Percentiles rank a stretch among this genome's conserved stretches.
These are phyloP conservation scores for Steatornis caripensis DNA, from an alignment of 2,113 vertebrate genomes.

Conservation along the genomic window DNA sequence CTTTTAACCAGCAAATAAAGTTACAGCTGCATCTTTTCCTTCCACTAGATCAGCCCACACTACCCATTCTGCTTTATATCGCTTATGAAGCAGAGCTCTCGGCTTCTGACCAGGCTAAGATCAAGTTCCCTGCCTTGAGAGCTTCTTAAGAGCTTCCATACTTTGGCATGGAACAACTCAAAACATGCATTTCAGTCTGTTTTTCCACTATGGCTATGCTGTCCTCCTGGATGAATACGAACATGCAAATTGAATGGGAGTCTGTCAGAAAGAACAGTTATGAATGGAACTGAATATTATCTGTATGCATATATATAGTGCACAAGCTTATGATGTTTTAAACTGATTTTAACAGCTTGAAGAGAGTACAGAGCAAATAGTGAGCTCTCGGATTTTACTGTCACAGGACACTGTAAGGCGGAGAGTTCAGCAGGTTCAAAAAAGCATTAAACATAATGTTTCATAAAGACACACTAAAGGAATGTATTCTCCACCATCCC, in stretches of 20 bases:
- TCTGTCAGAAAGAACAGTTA: background rate
- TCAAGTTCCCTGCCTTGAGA: background rate
- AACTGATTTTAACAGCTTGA: background rate
- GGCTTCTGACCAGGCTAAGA: background rate
- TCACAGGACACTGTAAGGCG: background rate
- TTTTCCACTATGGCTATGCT: background rate
- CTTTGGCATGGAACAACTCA: background rate
- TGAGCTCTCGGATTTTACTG: background rate
- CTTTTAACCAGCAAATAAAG: conserved; percentile 26
- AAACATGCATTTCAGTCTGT: background rate
- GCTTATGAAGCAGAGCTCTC: background rate
- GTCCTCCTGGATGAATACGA: background rate
- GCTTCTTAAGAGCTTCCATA: background rate
- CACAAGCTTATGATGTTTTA: background rate
- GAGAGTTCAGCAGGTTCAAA: background rate
- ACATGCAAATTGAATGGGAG: background rate
- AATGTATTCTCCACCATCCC: background rate
- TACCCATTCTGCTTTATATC: background rate
- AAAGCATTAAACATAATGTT: background rate
- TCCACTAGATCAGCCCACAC: background rate
- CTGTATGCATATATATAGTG: background rate
- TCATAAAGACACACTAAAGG: background rate
- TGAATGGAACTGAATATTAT: background rate
- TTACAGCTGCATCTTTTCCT: conserved; percentile 1
- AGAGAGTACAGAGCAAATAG: background rate